phyloP scores from a whole-genome alignment of 2,113 vertebrate species.

The Odontesthes bonariensis region DNA sequence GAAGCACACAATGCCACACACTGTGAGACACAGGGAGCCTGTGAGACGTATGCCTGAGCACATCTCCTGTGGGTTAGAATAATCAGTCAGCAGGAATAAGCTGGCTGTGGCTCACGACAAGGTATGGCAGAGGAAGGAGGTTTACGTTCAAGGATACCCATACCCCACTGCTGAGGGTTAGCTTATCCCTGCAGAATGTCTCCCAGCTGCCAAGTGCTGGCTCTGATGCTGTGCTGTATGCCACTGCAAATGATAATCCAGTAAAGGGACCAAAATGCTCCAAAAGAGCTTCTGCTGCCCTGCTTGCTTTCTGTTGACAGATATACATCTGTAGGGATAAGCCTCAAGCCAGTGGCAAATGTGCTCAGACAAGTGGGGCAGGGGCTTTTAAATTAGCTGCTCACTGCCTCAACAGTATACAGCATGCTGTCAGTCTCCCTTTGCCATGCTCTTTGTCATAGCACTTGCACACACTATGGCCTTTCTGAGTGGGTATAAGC shows the following conservation, averaged over 20 bases:
- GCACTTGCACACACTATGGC: conserved; percentile 38
- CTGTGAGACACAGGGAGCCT: conserved; percentile 41
- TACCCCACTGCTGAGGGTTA: conserved; percentile 63
- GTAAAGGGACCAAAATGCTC: conserved; percentile 72
- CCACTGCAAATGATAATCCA: conserved; percentile 79
- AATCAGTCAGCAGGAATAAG: conserved; percentile 67
- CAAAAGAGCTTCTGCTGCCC: conserved; percentile 57
- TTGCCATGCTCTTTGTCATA: conserved; percentile 64
- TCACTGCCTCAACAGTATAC: conserved; percentile 45
- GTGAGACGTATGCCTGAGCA: conserved; percentile 55
- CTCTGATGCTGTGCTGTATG: conserved; percentile 62
- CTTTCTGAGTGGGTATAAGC: conserved; percentile 43
- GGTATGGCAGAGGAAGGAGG: conserved; percentile 66
- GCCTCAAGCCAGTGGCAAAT: conserved; percentile 71
- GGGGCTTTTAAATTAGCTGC: conserved; percentile 75
- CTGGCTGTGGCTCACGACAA: conserved; percentile 59
- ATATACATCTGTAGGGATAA: conserved; percentile 80
- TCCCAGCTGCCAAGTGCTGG: conserved; percentile 73
- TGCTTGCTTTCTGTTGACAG: conserved; percentile 74
- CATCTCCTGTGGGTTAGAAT: conserved; percentile 69
- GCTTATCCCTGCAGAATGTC: conserved; percentile 78
- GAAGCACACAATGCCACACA: conserved; percentile 58
- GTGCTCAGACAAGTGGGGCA: conserved; percentile 74
- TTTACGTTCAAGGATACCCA: conserved; percentile 69
- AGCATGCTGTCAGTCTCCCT: conserved; percentile 64